These are phyloP conservation scores for Clarias macrocephalus DNA, from an alignment of 2,113 vertebrate genomes.

Conservation along the genomic window DNA sequence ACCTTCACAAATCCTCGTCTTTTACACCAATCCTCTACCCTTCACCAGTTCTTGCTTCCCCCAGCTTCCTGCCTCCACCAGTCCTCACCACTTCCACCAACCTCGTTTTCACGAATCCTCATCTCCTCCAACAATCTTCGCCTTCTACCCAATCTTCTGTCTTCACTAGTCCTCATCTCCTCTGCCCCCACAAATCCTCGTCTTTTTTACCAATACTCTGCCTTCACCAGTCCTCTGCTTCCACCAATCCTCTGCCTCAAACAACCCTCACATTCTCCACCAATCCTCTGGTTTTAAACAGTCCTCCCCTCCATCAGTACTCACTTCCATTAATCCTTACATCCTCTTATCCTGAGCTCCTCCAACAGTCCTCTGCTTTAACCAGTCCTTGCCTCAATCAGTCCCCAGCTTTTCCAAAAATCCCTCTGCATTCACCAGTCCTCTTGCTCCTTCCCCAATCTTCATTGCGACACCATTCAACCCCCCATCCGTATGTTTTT, in stretches of 20 bases:
- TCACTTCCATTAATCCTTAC: too few relatives aligned
- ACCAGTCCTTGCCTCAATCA: background rate
- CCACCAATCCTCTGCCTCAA: background rate
- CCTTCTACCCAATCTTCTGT: background rate
- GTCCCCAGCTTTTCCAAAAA: too few relatives aligned
- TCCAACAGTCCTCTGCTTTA: background rate
- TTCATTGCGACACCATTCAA: slow-evolving; percentile 19
- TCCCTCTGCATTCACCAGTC: background rate
- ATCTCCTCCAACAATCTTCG: background rate
- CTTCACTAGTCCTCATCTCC: background rate
- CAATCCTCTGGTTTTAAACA: background rate
- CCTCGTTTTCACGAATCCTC: background rate
- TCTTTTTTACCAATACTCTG: background rate
- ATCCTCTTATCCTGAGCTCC: background rate
- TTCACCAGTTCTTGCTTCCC: background rate
- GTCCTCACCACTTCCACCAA: background rate
- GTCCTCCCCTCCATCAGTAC: background rate
- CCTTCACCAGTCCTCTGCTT: too few relatives aligned
- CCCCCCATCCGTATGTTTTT: background rate
- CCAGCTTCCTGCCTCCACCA: background rate
- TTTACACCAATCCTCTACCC: too few relatives aligned
- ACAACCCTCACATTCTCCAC: background rate
- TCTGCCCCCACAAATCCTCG: background rate
- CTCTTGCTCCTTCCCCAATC: background rate
- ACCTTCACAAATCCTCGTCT: background rate